Evolutionary conservation across 2,888 invertebrate genomes (phyloP).

Genomic region (Meteorus cinctellus): DNA sequence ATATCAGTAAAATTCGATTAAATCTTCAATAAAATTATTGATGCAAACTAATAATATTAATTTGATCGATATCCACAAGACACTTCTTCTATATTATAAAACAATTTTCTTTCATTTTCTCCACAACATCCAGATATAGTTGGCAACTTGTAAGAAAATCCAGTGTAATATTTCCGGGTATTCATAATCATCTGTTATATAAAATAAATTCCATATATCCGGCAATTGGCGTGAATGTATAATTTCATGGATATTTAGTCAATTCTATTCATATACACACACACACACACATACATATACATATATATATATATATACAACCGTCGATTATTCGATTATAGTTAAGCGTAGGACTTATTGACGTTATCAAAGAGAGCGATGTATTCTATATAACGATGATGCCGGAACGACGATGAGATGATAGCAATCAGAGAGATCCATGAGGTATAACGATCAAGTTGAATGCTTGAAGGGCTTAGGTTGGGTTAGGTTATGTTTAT

Average conservation of each 20-base stretch:
- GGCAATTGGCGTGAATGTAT: conserved; percentile 27
- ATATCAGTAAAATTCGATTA: no score
- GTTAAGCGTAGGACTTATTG: conserved; percentile 18
- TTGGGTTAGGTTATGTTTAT: conserved; percentile 5
- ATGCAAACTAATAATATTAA: no score
- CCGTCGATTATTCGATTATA: conserved; percentile 28
- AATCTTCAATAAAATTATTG: no score
- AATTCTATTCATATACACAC: not conserved
- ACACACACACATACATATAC: not conserved
- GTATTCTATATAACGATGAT: conserved; percentile 8
- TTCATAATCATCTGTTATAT: not conserved
- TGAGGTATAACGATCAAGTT: conserved; percentile 17
- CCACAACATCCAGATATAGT: no score
- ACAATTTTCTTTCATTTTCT: no score
- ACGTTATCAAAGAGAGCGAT: conserved; percentile 22
- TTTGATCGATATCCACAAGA: no score
- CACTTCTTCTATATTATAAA: no score
- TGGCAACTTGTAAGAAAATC: no score
- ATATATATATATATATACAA: not conserved
- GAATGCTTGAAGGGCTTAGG: conserved; percentile 8
- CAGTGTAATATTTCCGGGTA: no score
- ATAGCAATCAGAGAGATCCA: conserved; percentile 1
- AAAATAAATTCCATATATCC: conserved; percentile 1
- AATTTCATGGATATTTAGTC: conserved; percentile 26
- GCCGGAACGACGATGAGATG: conserved; percentile 15